phyloP scores from a whole-genome alignment of 2,797 vertebrate genomes.

The Bradypodion pumilum region DNA sequence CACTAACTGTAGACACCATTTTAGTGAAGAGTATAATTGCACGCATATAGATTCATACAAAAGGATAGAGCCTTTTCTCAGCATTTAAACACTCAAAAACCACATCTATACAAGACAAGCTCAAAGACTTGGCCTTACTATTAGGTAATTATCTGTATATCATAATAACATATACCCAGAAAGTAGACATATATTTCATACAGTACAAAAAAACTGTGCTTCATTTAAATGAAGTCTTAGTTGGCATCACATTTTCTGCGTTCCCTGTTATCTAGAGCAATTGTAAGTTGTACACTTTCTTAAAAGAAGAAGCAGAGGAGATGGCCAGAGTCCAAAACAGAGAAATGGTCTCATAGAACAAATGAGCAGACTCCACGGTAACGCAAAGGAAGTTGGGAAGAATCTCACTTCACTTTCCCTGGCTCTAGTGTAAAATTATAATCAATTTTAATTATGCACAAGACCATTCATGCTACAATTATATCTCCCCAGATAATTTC shows the following conservation, averaged over 20 bases:
- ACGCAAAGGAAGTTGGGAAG: neutral
- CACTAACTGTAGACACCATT: conserved; percentile 15
- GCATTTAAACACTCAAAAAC: neutral
- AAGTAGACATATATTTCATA: no score
- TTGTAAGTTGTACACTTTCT: neutral
- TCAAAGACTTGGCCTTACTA: neutral
- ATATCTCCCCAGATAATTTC: neutral
- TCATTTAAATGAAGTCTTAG: no score
- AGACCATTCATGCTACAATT: neutral
- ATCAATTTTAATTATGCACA: neutral
- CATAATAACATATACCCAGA: neutral
- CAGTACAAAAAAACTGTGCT: neutral
- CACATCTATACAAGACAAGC: neutral
- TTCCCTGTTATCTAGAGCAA: neutral
- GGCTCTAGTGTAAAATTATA: neutral
- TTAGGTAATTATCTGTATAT: no score
- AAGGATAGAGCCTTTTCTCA: neutral
- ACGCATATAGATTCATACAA: neutral
- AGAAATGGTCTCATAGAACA: neutral
- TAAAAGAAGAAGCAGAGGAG: neutral
- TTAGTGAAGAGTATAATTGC: neutral
- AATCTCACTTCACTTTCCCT: neutral
- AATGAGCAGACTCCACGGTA: neutral
- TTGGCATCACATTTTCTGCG: neutral
- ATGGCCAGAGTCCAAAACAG: neutral